Percentiles rank a stretch among this genome's conserved stretches.
These are phyloP conservation scores for Sarcophaga peregrina DNA, from an alignment of 1,140 invertebrate species.

Conservation along the genomic window DNA sequence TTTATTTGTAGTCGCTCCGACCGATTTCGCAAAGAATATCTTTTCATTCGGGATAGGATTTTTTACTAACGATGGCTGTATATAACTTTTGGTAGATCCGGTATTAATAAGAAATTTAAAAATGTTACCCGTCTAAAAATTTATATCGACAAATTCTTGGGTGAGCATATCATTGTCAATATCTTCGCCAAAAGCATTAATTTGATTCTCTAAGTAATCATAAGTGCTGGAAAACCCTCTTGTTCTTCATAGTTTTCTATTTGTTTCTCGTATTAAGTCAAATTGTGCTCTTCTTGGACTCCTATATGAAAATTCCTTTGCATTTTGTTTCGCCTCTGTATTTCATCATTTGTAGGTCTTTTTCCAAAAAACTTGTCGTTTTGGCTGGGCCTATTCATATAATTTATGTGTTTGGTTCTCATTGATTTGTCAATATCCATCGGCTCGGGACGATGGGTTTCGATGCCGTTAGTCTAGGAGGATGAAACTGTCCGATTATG, in stretches of 20 bases:
- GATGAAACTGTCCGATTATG: background rate
- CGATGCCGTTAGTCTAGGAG: background rate
- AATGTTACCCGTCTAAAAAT: constrained; percentile 43
- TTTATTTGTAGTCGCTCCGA: constrained; percentile 35
- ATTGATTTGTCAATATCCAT: too few species aligned
- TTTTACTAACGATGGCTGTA: constrained; percentile 21
- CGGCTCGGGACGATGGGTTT: background rate
- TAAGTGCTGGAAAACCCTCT: background rate
- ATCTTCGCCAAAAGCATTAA: background rate
- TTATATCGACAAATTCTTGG: constrained; percentile 13
- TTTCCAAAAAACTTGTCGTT: too few species aligned
- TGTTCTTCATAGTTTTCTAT: background rate
- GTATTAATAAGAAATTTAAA: constrained; percentile 44
- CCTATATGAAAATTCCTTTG: too few species aligned
- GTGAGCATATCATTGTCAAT: too few species aligned
- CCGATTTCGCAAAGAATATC: constrained; percentile 37
- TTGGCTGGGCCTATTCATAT: too few species aligned
- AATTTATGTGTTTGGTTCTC: too few species aligned
- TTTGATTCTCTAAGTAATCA: constrained; percentile 1
- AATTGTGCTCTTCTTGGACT: too few species aligned
- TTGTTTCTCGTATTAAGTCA: background rate
- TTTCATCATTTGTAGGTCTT: too few species aligned
- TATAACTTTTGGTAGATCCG: constrained; percentile 43
- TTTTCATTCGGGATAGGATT: constrained; percentile 34
- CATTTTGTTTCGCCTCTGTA: too few species aligned